These are phyloP conservation scores for Sarcophilus harrisii DNA, from an alignment of 2,797 vertebrate species.

Conservation along the genomic window DNA sequence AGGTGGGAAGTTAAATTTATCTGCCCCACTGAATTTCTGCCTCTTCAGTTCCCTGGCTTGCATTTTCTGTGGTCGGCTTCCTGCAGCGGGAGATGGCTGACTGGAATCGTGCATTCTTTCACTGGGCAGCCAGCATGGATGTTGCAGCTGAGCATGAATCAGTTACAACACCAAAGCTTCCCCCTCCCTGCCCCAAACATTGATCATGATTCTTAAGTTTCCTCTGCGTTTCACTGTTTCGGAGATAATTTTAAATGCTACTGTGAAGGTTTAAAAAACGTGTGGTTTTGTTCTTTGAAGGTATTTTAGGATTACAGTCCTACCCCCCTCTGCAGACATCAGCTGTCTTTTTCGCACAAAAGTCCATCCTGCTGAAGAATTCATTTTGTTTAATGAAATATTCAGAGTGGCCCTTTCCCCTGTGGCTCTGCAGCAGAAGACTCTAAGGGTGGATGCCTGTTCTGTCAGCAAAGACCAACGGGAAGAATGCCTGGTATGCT, in stretches of 20 bases:
- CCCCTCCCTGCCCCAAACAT: neutral
- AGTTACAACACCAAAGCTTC: neutral
- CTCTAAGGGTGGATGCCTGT: conserved; percentile 87
- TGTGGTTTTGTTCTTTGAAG: conserved; percentile 76
- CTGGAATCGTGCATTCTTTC: neutral
- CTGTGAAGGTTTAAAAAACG: neutral
- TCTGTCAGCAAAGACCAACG: conserved; percentile 77
- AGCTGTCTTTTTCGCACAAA: conserved; percentile 90
- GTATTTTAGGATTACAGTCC: conserved; percentile 87
- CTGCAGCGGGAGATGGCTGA: neutral
- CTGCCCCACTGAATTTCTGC: neutral
- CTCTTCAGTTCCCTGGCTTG: conserved; percentile 21
- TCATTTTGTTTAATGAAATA: conserved; percentile 84
- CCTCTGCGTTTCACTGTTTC: neutral
- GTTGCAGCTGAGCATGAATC: neutral
- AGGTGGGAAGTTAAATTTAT: conserved; percentile 8
- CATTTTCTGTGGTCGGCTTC: neutral
- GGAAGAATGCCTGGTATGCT: conserved; percentile 88
- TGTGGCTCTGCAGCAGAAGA: conserved; percentile 85
- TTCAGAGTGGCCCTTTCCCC: conserved; percentile 86
- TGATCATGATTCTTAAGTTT: neutral
- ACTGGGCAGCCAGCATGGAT: neutral
- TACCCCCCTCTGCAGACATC: conserved; percentile 86
- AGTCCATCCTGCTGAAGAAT: conserved; percentile 84
- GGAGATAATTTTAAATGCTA: neutral